Evolutionary conservation across 2,888 invertebrate species (phyloP), one percentile per base, ranked within the genome.

Genomic region (Agrilus mali): DNA sequence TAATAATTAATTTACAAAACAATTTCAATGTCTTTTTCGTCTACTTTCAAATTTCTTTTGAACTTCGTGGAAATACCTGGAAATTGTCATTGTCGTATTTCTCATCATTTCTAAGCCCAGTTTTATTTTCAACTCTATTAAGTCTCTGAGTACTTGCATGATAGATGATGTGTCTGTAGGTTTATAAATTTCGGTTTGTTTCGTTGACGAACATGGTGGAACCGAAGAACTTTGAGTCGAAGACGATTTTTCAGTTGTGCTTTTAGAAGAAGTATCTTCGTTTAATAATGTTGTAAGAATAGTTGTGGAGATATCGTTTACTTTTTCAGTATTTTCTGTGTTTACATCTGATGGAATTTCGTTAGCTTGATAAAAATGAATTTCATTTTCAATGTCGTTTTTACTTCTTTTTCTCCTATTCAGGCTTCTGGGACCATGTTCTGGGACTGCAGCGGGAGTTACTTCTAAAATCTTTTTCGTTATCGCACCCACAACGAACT

Each of bases 61-160:
- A 48, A 81, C 74, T 51, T 71, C 71, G 41, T 73, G 71, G 35
- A 82, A 64, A 59, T 82, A 82, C 55, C 72, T 74, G 27, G 78
- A 77, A 39, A 85, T 66, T 5, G 78, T 75, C 41, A 78, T 75
- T 8, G 82, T 78, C 3, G 82, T 79, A 44, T 75, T 78, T 55
- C 78, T 78, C 13, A 85, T 60, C 47, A 85, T 69, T 44, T 78
- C 78, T 42, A 84, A 60, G 0, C 83, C 82, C 37, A 83, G 61
- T 54, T 75, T 71, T 27, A 83, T 67, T 61, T 84, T 84, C 42
- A 82, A 72, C 56, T 82, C 79, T 2, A 82, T 71, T 33, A 84
- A 63, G 51, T 77, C 74, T 56, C 72, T 76, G 14, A 84, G 58
- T 44, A 82, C 71, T 12, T 72, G 71, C 41, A 80, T 68, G 43